Percentiles rank a stretch among this genome's conserved stretches.
Evolutionary conservation across 2,888 invertebrate genomes (phyloP).

Genomic region (Alviniconcha strummeri): DNA sequence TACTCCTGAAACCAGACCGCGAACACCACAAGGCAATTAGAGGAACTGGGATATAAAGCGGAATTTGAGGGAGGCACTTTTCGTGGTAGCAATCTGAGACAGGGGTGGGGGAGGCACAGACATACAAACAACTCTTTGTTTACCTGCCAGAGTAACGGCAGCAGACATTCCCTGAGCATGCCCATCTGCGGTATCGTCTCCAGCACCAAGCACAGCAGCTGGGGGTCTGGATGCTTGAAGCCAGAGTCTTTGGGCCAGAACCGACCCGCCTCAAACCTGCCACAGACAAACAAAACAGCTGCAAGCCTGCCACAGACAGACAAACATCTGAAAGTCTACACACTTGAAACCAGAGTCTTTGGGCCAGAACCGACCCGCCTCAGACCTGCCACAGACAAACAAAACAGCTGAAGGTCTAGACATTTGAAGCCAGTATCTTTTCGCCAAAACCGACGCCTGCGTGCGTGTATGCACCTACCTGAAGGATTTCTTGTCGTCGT

Average conservation of each 20-base stretch:
- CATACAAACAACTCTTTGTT: background rate
- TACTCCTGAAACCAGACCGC: constrained; percentile 36
- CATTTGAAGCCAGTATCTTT: constrained; percentile 42
- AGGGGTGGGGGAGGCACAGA: too few species aligned
- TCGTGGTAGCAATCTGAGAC: too few species aligned
- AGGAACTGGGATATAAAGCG: too few species aligned
- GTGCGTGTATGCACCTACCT: constrained; percentile 10
- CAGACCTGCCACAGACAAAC: constrained; percentile 41
- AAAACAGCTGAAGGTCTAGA: constrained; percentile 49
- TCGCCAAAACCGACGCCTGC: constrained; percentile 54
- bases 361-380: constrained; percentile 56
- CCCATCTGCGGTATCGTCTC: constrained; percentile 50
- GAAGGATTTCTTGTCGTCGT: constrained; percentile 48
- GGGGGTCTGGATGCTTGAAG: constrained; percentile 48
- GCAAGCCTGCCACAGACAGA: background rate
- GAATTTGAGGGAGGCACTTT: too few species aligned
- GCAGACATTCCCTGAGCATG: constrained; percentile 49
- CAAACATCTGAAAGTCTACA: constrained; percentile 47
- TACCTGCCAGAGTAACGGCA: constrained; percentile 59
- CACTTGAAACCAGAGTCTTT: constrained; percentile 42
- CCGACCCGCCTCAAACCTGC: constrained; percentile 46
- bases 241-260: constrained; percentile 56
- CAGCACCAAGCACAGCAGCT: constrained; percentile 44
- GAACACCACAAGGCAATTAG: too few species aligned
- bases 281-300: background rate